Evolutionary conservation across 2,888 invertebrate species (phyloP), one percentile per base, ranked within the genome.

Genomic region (Hypolimnas misippus): DNA sequence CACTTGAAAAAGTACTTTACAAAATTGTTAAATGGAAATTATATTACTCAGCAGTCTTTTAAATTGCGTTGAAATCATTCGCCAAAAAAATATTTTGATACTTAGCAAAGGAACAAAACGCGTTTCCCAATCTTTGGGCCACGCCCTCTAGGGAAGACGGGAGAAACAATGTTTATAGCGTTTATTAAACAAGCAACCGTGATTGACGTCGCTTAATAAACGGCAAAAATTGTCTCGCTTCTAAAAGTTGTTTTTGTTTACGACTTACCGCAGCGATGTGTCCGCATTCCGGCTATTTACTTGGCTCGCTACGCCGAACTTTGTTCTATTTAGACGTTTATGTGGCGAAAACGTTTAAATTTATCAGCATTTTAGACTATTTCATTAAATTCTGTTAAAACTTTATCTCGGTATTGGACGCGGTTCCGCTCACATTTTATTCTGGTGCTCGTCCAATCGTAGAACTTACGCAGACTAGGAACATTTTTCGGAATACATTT

Each of bases 181-280:
- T 83, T 85, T 86, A 86, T 86, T 81, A 82, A 82, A 78, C 79
- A 79, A 81, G 78, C 80, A 69, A 69, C 70, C 72, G 76, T 86
- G 87, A 86, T 79, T 86, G 86, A 86, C 85, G 82, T 81, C 74
- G 77, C 74, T 82, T 84, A 83, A 83, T 83, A 86, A 83, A 80
- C 79, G 75, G 66, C 66, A 65, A 67, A 71, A 70, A 65, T 61
- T 66, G 67, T 70, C 66, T 67, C 55, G 53, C 57, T 57, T 51
- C 42, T 60, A 16, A 56, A 61, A 66, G 64, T 68, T 73, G 69
- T 72, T 72, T 68, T 71, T 72, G 72, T 71, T 72, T 70, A 72
- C 72, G 57, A 63, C 50, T 46, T 19, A 56, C 65, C 64, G 40
- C 50, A 61, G 52, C 57, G 62, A 49, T 57, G 61, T 46, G 58